A percentile compares a stretch with the other conserved stretches of the same genome.
Conservation (phyloP, 2,888 invertebrate genomes). For the Eupithecia subfuscata region DNA sequence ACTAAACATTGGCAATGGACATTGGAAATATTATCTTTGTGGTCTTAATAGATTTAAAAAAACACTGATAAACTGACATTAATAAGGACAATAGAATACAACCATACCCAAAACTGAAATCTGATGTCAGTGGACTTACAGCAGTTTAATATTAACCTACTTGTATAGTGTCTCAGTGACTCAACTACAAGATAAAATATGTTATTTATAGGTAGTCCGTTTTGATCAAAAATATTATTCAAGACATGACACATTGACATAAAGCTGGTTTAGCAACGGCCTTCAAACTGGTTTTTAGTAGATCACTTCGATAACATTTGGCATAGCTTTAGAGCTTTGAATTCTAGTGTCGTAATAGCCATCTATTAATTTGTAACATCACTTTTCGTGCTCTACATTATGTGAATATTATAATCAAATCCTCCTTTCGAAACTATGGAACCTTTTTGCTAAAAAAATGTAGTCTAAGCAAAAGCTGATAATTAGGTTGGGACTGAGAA, state of each 20-base stretch:
- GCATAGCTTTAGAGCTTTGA: slow-evolving; percentile 28
- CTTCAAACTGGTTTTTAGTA: slow-evolving; percentile 41
- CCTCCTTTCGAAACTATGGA: not conserved
- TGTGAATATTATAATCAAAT: not conserved
- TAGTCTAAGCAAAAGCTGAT: not conserved
- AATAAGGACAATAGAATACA: not conserved
- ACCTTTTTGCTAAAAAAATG: not conserved
- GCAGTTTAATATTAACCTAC: no score
- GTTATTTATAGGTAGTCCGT: not conserved
- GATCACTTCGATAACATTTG: slow-evolving; percentile 41
- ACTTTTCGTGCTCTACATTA: slow-evolving; percentile 1
- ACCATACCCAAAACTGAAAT: no score
- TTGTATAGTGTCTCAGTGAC: no score
- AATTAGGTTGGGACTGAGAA: not conserved
- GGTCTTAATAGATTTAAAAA: not conserved
- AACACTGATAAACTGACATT: not conserved
- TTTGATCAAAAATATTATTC: slow-evolving; percentile 15
- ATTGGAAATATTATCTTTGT: not conserved
- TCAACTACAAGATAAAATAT: not conserved
- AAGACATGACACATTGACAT: slow-evolving; percentile 31
- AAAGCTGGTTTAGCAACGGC: slow-evolving; percentile 40
- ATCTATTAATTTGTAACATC: slow-evolving; percentile 23
- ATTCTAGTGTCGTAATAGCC: slow-evolving; percentile 26
- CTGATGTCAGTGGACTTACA: no score
- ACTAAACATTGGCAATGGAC: no score